These are phyloP conservation scores for Vireo altiloquus DNA, from an alignment of 2,113 vertebrate genomes.

Conservation along the genomic window DNA sequence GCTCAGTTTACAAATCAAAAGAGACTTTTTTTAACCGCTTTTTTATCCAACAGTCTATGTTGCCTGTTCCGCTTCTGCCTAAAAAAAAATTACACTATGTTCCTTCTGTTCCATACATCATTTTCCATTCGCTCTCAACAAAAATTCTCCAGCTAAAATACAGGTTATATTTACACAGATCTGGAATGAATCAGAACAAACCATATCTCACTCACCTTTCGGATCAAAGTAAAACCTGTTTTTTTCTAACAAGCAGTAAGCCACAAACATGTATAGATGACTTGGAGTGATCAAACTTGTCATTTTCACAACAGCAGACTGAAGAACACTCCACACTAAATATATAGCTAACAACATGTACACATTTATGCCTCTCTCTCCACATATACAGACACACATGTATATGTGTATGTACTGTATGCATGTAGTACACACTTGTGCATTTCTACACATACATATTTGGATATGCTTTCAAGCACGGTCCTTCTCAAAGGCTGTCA, in stretches of 20 bases:
- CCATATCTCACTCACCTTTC: not conserved
- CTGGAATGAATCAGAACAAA: not conserved
- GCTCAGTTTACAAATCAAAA: constrained; percentile 50
- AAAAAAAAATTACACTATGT: not conserved
- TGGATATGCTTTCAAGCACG: not conserved
- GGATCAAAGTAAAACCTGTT: not conserved
- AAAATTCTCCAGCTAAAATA: constrained; percentile 23
- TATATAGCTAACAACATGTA: not conserved
- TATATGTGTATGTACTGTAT: not conserved
- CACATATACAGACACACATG: rapidly evolving
- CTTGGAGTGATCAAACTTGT: not conserved
- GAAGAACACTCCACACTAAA: not conserved
- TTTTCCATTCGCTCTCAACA: not conserved
- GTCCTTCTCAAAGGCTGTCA: not conserved
- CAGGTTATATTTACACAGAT: not conserved
- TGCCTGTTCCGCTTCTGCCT: not conserved
- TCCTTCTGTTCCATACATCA: constrained; percentile 2
- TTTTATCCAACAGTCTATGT: constrained; percentile 1
- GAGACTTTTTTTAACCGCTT: not conserved
- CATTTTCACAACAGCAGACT: not conserved
- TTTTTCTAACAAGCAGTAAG: not conserved
- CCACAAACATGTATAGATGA: not conserved
- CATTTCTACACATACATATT: not conserved
- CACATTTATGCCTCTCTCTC: not conserved
- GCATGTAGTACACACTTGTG: not conserved